Evolutionary conservation across 1,140 invertebrate genomes (phyloP).

Genomic region (Tetramorium parvispinum): DNA sequence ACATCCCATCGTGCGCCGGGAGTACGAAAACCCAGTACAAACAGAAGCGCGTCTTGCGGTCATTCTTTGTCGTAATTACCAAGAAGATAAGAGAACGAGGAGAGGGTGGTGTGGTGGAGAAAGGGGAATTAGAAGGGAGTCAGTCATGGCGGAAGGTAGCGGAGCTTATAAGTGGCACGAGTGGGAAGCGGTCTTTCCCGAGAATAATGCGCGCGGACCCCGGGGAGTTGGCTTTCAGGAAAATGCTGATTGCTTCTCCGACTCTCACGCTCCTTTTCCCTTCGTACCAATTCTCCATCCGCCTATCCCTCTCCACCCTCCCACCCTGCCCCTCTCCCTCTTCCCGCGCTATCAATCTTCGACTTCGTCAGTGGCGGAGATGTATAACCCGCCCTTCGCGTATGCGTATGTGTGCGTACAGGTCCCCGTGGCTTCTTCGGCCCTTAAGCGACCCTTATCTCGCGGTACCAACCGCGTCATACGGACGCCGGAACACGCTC

Average conservation of each 20-base stretch:
- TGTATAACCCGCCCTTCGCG: conserved; percentile 19
- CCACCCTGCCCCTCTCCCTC: conserved; percentile 5
- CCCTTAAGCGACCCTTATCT: conserved; percentile 35
- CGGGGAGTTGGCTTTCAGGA: conserved; percentile 77
- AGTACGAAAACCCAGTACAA: conserved; percentile 40
- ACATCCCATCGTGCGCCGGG: not conserved
- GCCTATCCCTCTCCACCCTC: conserved; percentile 37
- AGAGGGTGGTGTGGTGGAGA: not conserved
- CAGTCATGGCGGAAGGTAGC: conserved; percentile 23
- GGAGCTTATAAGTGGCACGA: conserved; percentile 60
- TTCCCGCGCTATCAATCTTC: conserved; percentile 69
- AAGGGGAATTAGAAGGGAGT: not conserved
- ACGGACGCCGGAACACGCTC: not conserved
- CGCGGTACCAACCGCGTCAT: not conserved
- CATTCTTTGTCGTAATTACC: conserved; percentile 58
- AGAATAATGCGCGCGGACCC: conserved; percentile 80
- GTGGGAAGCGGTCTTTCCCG: conserved; percentile 61
- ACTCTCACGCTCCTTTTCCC: conserved; percentile 37
- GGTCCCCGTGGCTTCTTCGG: not conserved
- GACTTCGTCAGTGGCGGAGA: conserved; percentile 58
- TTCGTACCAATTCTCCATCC: conserved; percentile 52
- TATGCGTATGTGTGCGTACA: not conserved
- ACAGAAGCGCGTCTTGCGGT: conserved; percentile 47
- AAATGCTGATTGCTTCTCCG: conserved; percentile 83
- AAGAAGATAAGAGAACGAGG: conserved; percentile 45